Base-by-base conservation (phyloP, 2,888 invertebrate species). In the Melieria picta region DNA sequence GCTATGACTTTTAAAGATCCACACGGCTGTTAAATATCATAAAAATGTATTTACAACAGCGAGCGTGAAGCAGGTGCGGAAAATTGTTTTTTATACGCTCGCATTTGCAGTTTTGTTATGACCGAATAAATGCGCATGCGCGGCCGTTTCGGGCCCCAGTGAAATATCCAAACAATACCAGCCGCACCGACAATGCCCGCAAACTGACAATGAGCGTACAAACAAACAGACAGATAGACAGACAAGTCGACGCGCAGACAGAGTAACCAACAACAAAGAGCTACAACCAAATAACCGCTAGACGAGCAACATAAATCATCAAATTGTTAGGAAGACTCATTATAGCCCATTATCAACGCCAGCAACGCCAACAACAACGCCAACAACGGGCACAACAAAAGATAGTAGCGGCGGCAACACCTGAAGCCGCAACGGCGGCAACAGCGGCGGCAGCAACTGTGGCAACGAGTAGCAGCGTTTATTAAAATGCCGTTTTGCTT, bases 401-500 rank as follows among this genome's bases (percentile, higher is more conserved):
- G 55, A 46, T 47, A 4, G 60, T 75, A 76, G 78, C 82, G 76
- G 77, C 78, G 64, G 57, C 61, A 56, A 62, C 46, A 43, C 5
- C 10, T 45, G 47, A n/a, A 64, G 52, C 52, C 30, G 43, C 13
- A 45, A 30, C 43, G 11, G 47, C 13, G 30, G 30, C 48, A 48
- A 7, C 45, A 65, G 16, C 42, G 9, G 46, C 1, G 9, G 16
- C 30, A 48, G 50, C 30, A 52, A 58, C 43, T 42, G 60, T 30
- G 60, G 45, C 60, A 45, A 60, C 3, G n/a, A 50, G 42, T 4
- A 43, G 65, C 55, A 52, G 45, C 3, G 10, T 77, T 81, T 81
- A 81, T 81, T 81, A 81, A 81, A 82, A 81, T 81, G 80, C 80
- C 82, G 82, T 81, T 81, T 81, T 81, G 81, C 79, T 82, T 81